Base-by-base conservation (phyloP, 2,797 vertebrate genomes). In the Periophthalmus magnuspinnatus region DNA sequence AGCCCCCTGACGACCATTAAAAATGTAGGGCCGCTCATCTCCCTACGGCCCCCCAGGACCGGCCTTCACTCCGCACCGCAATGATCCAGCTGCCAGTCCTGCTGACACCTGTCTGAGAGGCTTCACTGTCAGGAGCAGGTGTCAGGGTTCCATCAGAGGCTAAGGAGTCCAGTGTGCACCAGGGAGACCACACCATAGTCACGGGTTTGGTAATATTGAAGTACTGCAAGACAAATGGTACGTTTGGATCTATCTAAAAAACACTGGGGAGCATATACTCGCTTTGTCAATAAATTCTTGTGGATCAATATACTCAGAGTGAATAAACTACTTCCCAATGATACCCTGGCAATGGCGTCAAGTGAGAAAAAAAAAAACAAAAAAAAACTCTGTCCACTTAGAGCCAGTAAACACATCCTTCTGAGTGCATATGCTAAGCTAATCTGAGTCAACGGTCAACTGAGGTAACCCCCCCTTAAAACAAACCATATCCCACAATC, bases 1-100 rank as follows among this genome's bases (percentile, higher is more conserved):
- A 83, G 41, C 56, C 80, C 70, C 33, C 33, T 66, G 83, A 89
- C 81, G 69, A 52, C 52, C 78, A 88, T 90, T 86, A 91, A 91
- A 90, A 87, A 92, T 90, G 84, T 84, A 87, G 76, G 75, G 84
- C 71, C 76, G 58, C 32, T 81, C 78, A 50, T 34, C 74, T 81
- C 85, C 82, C 84, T 73, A 48, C 47, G 77, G 80, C 79, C 82
- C 68, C 72, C 68, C 77, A 67, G 57, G 52, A 67, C 28, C 33
- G 14, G 21, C 11, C 10, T 32, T 21, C 6, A 54, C 62, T 68
- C 71, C 52, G 21, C 41, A 81, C 74, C n/a, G 2, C 75, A 48
- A 81, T 69, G 59, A 68, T 38, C 62, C 80, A 88, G 72, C 83
- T 89, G 90, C 83, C 88, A 84, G 55, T 80, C 74, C 79, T 21